Conservation (phyloP, 1,140 invertebrate species). For the Bursaphelenchus mucronatus region DNA sequence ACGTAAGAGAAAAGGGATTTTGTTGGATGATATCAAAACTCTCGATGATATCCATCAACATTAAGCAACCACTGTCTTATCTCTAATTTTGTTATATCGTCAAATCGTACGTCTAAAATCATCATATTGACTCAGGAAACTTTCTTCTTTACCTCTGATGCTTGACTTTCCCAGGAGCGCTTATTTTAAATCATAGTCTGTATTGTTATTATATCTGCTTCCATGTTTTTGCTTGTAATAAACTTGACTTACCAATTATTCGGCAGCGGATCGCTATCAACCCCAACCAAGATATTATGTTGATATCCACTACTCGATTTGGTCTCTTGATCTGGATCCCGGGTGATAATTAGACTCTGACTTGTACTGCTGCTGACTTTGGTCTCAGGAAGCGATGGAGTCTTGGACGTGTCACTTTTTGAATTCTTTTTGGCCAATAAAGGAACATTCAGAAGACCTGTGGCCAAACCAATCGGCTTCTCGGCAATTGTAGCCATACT, state of each 20-base stretch:
- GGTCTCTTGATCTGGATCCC: slow-evolving; percentile 3
- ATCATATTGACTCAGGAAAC: no score
- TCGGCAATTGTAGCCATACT: no score
- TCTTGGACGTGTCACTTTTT: slow-evolving; percentile 6
- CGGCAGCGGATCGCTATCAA: slow-evolving; percentile 25
- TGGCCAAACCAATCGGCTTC: no score
- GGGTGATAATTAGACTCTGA: slow-evolving; percentile 19
- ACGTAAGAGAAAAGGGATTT: no score
- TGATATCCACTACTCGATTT: slow-evolving; percentile 1
- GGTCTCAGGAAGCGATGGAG: not conserved
- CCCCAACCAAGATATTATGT: slow-evolving; percentile 31
- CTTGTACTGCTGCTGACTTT: slow-evolving; percentile 13
- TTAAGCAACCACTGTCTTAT: no score
- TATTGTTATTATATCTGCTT: no score
- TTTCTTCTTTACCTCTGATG: not conserved
- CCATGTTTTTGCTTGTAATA: no score
- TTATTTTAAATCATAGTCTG: not conserved
- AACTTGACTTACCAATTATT: slow-evolving; percentile 24
- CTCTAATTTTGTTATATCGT: no score
- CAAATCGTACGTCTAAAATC: no score
- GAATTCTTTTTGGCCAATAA: slow-evolving; percentile 3
- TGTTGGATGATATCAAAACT: no score
- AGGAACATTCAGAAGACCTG: no score
- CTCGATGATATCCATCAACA: no score
- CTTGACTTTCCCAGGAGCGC: slow-evolving; percentile 10